Evolutionary conservation across 2,888 invertebrate species (phyloP).

Genomic region (Dasysyrphus albostriatus): DNA sequence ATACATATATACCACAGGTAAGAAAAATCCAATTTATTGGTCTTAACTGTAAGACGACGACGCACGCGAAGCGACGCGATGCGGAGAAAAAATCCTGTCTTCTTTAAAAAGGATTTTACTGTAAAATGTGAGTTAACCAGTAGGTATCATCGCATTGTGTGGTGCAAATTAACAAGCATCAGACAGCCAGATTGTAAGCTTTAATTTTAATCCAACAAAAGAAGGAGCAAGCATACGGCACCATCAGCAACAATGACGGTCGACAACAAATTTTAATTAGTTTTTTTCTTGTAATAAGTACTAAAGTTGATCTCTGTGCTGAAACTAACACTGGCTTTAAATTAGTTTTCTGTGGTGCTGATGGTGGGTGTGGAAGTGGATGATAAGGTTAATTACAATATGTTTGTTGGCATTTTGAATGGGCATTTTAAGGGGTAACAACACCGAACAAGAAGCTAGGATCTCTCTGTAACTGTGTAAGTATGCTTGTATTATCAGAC

Average conservation of each 20-base stretch:
- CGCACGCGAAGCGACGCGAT: too few species aligned
- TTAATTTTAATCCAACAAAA: background rate
- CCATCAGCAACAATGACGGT: background rate
- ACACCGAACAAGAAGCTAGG: background rate
- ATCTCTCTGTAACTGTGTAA: background rate
- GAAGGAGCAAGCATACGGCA: background rate
- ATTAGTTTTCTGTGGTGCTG: slow-evolving; percentile 6
- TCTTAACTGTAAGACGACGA: background rate
- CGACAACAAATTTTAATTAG: slow-evolving; percentile 37
- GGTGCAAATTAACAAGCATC: background rate
- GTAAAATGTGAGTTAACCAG: background rate
- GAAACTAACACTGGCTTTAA: slow-evolving; percentile 9
- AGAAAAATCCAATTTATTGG: slow-evolving; percentile 14
- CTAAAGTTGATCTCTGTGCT: slow-evolving; percentile 1
- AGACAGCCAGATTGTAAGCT: background rate
- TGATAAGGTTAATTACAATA: slow-evolving; percentile 66
- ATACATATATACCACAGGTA: background rate
- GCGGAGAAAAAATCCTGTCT: background rate
- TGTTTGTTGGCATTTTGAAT: slow-evolving; percentile 36
- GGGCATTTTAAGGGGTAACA: slow-evolving; percentile 7
- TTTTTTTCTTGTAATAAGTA: slow-evolving; percentile 3
- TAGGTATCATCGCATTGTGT: background rate
- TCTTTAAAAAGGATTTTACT: slow-evolving; percentile 8
- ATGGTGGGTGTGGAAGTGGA: background rate
- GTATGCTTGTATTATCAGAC: background rate